Conservation (phyloP, 1,140 invertebrate species). For the Drosophila azteca region DNA sequence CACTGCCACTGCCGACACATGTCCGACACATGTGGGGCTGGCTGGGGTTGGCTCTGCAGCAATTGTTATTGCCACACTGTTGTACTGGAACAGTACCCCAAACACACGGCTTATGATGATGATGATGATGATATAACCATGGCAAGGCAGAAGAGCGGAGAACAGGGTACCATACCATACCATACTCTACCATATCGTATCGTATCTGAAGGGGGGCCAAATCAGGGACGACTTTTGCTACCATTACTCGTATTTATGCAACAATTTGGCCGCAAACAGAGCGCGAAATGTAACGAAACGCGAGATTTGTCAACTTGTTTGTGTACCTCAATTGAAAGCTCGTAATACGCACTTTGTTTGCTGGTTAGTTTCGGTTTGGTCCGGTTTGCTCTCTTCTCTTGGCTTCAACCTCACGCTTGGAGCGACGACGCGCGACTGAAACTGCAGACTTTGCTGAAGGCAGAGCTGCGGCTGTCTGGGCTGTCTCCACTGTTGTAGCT, state of each 20-base stretch:
- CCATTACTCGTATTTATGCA: slow-evolving; percentile 56
- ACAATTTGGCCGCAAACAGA: slow-evolving; percentile 75
- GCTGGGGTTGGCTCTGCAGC: slow-evolving; percentile 12
- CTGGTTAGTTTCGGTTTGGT: background rate
- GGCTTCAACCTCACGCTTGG: slow-evolving; percentile 67
- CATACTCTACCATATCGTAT: background rate
- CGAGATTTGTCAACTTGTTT: slow-evolving; percentile 74
- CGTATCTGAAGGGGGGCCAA: slow-evolving; percentile 25
- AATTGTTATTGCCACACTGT: slow-evolving; percentile 37
- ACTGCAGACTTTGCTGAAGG: slow-evolving; percentile 73
- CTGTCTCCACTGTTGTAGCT: slow-evolving; percentile 22
- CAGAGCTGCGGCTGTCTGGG: slow-evolving; percentile 25
- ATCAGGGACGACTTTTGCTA: slow-evolving; percentile 47
- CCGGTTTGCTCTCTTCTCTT: slow-evolving; percentile 21
- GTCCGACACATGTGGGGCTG: slow-evolving; percentile 34
- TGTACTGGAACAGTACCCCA: slow-evolving; percentile 1
- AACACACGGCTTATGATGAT: slow-evolving; percentile 28
- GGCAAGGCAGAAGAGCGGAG: slow-evolving; percentile 12
- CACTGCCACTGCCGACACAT: slow-evolving; percentile 46
- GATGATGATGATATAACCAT: slow-evolving; percentile 52
- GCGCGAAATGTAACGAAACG: slow-evolving; percentile 74
- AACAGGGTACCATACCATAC: background rate
- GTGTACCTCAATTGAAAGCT: slow-evolving; percentile 39
- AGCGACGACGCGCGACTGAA: slow-evolving; percentile 75
- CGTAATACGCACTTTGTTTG: slow-evolving; percentile 62